These are phyloP conservation scores for Gymnothorax reevesii DNA, from an alignment of 2,797 vertebrate genomes.

Conservation along the genomic window DNA sequence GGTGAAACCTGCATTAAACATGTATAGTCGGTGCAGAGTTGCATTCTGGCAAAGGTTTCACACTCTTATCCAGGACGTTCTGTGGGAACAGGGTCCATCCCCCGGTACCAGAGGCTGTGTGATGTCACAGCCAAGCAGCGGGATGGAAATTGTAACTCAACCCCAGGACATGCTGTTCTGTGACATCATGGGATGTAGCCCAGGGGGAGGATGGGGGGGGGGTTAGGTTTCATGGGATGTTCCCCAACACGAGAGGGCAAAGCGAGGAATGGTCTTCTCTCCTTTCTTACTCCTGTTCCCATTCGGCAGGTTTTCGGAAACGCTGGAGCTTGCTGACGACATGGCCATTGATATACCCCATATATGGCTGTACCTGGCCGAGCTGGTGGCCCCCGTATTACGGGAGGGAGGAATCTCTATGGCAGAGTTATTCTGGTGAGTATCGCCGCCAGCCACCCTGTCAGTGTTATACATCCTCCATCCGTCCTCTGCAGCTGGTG, in stretches of 20 bases:
- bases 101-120: neutral
- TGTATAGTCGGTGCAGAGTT: neutral
- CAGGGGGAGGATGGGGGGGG: neutral
- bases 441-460: neutral
- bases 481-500: neutral
- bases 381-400: slow-evolving; percentile 89
- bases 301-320: slow-evolving; percentile 80
- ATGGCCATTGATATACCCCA: slow-evolving; percentile 98
- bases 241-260: neutral
- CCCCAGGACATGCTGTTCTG: neutral
- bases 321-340: slow-evolving; percentile 89
- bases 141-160: neutral
- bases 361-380: slow-evolving; percentile 95
- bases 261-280: neutral
- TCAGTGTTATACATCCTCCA: neutral
- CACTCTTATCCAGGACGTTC: too few species aligned
- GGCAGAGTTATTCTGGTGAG: slow-evolving; percentile 90
- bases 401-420: slow-evolving; percentile 90
- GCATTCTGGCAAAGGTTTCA: neutral
- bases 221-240: neutral
- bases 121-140: neutral
- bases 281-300: neutral
- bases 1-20: slow-evolving; percentile 70
- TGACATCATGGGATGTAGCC: neutral
- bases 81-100: neutral